Evolutionary conservation across 1,140 invertebrate genomes (phyloP), one percentile per base, ranked within the genome.

Genomic region (Ips typographus): DNA sequence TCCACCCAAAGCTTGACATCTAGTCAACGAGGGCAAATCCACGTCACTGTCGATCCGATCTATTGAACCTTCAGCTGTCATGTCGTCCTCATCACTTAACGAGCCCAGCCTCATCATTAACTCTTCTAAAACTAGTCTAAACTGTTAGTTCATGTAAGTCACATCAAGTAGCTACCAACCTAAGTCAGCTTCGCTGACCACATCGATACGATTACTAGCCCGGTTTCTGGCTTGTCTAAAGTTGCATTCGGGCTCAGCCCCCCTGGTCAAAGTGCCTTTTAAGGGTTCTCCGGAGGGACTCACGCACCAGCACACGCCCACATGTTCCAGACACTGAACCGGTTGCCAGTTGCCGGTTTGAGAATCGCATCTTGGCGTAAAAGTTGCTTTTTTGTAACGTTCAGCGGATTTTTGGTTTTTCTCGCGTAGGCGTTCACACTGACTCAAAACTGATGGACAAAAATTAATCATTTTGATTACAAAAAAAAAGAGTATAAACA

Each of bases 221-320:
- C 80, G 64, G 8, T 84, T 84, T 60, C 91, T 84, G 0, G 90
- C 90, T 78, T 92, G 90, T 40, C 91, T 81, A 76, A 90, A 91
- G 78, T 91, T 92, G 75, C 91, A 93, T 37, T 85, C 84, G 1
- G 88, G 90, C 69, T 91, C 88, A 4, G 83, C 81, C 3, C 87
- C 88, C n/a, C 90, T 83, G 2, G 89, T 89, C 40, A 93, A 77
- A 0, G 90, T 91, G 1, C 91, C 92, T 78, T 92, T 91, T 0
- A 93, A 79, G 0, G 91, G 90, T 70, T 91, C 89, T 1, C 93
- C 93, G 72, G 90, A 87, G 7, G 87, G 87, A 69, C 89, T 90
- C 0, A 93, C 92, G 78, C 93, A 94, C 92, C 92, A 94, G 77
- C 92, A 94, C 0, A 94, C 88, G 3, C 87, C 87, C 58, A 92